phyloP scores from a whole-genome alignment of 2,888 invertebrate genomes.

The Leptopilina myrica region DNA sequence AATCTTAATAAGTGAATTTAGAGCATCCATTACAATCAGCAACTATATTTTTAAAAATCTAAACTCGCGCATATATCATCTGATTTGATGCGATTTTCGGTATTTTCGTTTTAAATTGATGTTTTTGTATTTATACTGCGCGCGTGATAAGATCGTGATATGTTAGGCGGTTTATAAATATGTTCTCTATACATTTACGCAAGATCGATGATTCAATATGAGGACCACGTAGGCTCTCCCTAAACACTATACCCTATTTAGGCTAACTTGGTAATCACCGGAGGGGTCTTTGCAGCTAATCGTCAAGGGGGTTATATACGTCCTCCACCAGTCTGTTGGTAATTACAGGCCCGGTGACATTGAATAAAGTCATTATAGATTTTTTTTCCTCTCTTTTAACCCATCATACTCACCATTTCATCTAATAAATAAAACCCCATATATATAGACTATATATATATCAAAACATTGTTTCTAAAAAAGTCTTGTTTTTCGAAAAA shows the following conservation, averaged over 20 bases:
- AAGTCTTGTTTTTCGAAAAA: not conserved
- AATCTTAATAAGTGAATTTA: no score
- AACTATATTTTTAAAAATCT: no score
- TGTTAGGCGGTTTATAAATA: slow-evolving; percentile 16
- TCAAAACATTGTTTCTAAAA: not conserved
- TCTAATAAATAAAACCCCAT: not conserved
- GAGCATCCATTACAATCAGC: no score
- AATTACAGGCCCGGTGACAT: slow-evolving; percentile 73
- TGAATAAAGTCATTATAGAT: slow-evolving; percentile 74
- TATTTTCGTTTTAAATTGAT: not conserved
- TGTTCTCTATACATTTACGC: slow-evolving; percentile 18
- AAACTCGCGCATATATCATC: no score
- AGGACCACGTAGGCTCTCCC: slow-evolving; percentile 47
- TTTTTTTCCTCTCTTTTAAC: slow-evolving; percentile 56
- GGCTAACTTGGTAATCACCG: slow-evolving; percentile 74
- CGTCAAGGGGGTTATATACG: slow-evolving; percentile 62
- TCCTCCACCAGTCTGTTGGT: slow-evolving; percentile 70
- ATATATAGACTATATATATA: no score
- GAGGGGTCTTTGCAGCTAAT: slow-evolving; percentile 67
- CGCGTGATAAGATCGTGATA: not conserved
- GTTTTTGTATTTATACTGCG: not conserved
- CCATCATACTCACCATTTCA: slow-evolving; percentile 12
- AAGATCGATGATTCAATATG: slow-evolving; percentile 29
- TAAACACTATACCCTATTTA: slow-evolving; percentile 74
- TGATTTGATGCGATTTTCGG: not conserved